A percentile compares a stretch with the other conserved stretches of the same genome.
Conservation (phyloP, 2,113 vertebrate species). For the Glareola pratincola region DNA sequence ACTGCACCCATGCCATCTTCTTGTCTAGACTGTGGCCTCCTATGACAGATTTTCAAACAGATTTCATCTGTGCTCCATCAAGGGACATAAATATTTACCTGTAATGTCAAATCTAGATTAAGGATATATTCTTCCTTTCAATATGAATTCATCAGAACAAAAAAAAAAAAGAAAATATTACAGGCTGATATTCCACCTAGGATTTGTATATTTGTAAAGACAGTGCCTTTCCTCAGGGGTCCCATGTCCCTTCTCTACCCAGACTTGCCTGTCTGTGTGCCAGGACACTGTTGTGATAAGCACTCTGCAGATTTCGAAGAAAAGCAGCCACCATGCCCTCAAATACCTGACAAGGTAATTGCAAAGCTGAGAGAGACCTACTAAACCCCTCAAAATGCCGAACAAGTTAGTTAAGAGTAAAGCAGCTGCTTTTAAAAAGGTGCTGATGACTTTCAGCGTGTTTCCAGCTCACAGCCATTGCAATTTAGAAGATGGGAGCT, state of each 20-base stretch:
- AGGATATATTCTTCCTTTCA: background rate
- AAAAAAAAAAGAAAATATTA: background rate
- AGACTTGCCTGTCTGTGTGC: background rate
- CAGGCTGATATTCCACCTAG: background rate
- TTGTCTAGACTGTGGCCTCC: background rate
- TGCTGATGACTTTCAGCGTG: background rate
- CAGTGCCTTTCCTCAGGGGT: background rate
- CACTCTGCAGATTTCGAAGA: background rate
- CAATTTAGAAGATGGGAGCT: background rate
- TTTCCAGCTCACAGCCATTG: background rate
- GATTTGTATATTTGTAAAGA: background rate
- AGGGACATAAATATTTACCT: background rate
- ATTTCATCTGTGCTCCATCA: background rate
- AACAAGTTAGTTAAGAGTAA: background rate
- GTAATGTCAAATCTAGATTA: background rate
- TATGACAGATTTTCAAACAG: background rate
- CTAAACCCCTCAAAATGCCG: background rate
- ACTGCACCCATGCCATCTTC: background rate
- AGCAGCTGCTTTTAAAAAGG: background rate
- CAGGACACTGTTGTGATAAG: background rate
- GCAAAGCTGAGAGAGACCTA: background rate
- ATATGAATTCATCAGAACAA: background rate
- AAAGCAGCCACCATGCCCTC: background rate
- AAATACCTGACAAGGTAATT: background rate
- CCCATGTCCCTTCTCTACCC: background rate